These are phyloP conservation scores for Heliconius cydno DNA, from an alignment of 2,888 invertebrate genomes.

Conservation along the genomic window DNA sequence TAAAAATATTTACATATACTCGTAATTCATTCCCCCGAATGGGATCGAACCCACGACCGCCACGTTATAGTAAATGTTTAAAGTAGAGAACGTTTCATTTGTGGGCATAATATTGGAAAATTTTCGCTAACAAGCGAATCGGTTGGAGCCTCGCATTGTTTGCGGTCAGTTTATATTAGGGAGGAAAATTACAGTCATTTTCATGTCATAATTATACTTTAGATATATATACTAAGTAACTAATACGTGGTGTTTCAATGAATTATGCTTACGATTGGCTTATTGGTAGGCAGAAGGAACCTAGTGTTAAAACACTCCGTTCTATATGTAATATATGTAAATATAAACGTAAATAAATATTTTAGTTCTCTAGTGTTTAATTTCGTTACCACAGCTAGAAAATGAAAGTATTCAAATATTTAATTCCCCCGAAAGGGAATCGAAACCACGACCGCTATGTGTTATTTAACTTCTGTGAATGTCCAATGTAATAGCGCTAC, in stretches of 20 bases:
- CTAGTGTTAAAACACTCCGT: no score
- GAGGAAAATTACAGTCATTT: neutral
- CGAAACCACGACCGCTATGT: neutral
- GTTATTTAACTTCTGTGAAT: no score
- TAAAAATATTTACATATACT: no score
- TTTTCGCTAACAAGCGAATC: constrained; percentile 4
- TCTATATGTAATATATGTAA: no score
- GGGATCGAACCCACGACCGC: no score
- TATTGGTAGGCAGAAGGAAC: no score
- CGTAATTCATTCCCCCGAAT: no score
- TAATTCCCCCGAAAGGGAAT: neutral
- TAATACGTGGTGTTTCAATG: neutral
- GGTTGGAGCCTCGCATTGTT: neutral
- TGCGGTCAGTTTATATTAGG: constrained; percentile 4
- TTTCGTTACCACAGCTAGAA: neutral
- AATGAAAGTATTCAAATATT: neutral
- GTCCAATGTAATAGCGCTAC: no score
- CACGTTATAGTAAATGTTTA: neutral
- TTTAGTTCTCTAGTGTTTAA: no score
- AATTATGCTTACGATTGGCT: neutral
- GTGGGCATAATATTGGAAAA: constrained; percentile 8
- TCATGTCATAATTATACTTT: neutral
- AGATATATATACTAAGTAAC: neutral
- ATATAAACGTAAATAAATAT: no score
- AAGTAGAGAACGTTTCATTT: neutral